Evolutionary conservation across 2,888 invertebrate genomes (phyloP), one percentile per base, ranked within the genome.

Genomic region (Yponomeuta sedellus): DNA sequence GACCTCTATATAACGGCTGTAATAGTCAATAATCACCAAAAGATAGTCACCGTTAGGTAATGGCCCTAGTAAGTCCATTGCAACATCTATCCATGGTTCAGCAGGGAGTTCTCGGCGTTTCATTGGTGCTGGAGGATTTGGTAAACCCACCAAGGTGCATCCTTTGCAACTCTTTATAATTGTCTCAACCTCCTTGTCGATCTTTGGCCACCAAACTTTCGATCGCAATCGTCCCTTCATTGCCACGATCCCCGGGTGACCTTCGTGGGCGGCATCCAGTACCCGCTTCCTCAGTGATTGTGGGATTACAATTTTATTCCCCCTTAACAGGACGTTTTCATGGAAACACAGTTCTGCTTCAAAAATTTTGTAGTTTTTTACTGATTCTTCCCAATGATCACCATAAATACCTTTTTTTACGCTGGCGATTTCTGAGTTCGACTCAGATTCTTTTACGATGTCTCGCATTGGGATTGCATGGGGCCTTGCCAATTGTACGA

Each of bases 51-150:
- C 68, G 20, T 68, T 69, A 22, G 75, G 72, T 44, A 75, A 65
- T n/a, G 73, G 74, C 39, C 74, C 73, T 40, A 78, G 20, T 10
- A 75, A 68, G 68, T 79, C 77, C 10, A 77, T 71, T 1, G 74
- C 74, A 4, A 74, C 64, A 22, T 74, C 73, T 0, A 71, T 12
- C 73, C 73, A 74, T 3, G 74, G 70, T 19, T 19, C 69, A 2
- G 0, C 2, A 0, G 74, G 74, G 0, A 74, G 68, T 44, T 72
- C 70, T 0, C 72, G 68, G 1, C 73, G 68, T 59, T 72, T 74
- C 70, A 75, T 66, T 12, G 1, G 71, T 69, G 10, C 19, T 12
- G 66, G 69, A 59, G 65, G 68, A 10, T 66, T 66, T 57, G 71
- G 73, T 22, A 64, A 12, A 5, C 64, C n/a, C 0, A 71, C 70